These are phyloP conservation scores for Melozone crissalis DNA, from an alignment of 2,113 vertebrate genomes.

Conservation along the genomic window DNA sequence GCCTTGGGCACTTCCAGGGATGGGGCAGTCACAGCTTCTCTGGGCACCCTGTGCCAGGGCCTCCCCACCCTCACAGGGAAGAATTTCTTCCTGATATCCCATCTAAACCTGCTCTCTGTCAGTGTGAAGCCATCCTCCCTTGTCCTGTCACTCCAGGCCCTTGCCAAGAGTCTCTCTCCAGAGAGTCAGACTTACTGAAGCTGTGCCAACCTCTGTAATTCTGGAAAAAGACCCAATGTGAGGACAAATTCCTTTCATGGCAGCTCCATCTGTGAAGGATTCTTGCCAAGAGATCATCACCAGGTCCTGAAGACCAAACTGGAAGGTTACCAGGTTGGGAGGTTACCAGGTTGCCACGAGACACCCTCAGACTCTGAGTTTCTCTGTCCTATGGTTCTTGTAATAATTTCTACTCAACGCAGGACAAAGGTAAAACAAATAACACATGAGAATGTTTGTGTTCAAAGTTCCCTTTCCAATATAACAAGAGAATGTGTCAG, in stretches of 20 bases:
- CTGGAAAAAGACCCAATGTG: not conserved
- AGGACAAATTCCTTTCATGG: not conserved
- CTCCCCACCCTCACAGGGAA: not conserved
- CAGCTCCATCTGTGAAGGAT: not conserved
- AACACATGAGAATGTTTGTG: not conserved
- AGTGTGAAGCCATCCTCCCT: not conserved
- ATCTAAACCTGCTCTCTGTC: accelerated
- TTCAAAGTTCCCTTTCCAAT: not conserved
- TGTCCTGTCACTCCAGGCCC: not conserved
- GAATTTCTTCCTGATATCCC: not conserved
- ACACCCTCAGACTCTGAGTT: not conserved
- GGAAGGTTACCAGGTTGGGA: not conserved
- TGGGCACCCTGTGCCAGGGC: not conserved
- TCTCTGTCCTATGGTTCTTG: not conserved
- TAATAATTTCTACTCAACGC: not conserved
- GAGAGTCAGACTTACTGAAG: not conserved
- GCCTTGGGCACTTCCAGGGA: not conserved
- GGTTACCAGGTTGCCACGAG: not conserved
- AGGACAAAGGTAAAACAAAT: not conserved
- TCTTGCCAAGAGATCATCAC: not conserved
- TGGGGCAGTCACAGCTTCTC: not conserved
- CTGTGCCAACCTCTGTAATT: not conserved
- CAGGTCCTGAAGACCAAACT: not conserved
- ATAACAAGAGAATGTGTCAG: not conserved
- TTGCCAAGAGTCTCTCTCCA: not conserved